Percentiles rank a stretch among this genome's conserved stretches.
phyloP scores from a whole-genome alignment of 1,140 invertebrate species.

The Harpegnathos saltator region DNA sequence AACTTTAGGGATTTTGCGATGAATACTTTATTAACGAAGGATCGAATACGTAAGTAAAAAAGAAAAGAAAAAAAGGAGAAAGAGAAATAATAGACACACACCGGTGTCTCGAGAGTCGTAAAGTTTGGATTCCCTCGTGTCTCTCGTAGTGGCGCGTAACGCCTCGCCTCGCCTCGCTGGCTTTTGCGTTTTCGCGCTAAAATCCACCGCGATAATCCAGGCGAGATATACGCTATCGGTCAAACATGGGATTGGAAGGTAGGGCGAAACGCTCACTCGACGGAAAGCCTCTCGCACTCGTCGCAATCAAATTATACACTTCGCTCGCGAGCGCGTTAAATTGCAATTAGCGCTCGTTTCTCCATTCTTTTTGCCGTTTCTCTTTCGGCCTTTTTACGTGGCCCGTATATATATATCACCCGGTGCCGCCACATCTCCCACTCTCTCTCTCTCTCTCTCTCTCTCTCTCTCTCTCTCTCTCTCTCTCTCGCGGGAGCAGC shows the following conservation, averaged over 20 bases:
- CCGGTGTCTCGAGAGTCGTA: background rate
- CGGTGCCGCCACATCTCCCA: background rate
- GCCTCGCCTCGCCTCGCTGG: background rate
- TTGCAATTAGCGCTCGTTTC: slow-evolving; percentile 43
- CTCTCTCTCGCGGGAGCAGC: too few relatives aligned
- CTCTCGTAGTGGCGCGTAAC: slow-evolving; percentile 1
- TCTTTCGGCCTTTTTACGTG: slow-evolving; percentile 26
- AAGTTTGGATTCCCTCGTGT: slow-evolving; percentile 15
- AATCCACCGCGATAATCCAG: slow-evolving; percentile 37
- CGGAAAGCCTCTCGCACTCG: slow-evolving; percentile 43
- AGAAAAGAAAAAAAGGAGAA: too few relatives aligned
- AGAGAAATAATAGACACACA: slow-evolving; percentile 25
- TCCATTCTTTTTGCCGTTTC: slow-evolving; percentile 44
- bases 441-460: too few relatives aligned
- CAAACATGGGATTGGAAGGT: slow-evolving; percentile 5
- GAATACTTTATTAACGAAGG: slow-evolving; percentile 54
- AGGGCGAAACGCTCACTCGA: slow-evolving; percentile 33
- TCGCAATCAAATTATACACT: slow-evolving; percentile 49
- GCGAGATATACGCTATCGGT: slow-evolving; percentile 33
- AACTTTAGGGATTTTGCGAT: slow-evolving; percentile 42
- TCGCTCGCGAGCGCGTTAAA: slow-evolving; percentile 49
- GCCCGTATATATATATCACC: slow-evolving; percentile 13
- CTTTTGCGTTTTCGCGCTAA: slow-evolving; percentile 24
- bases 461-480: too few relatives aligned
- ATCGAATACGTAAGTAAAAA: background rate